phyloP scores from a whole-genome alignment of 2,113 vertebrate species.

The Sylvicapra grimmia region DNA sequence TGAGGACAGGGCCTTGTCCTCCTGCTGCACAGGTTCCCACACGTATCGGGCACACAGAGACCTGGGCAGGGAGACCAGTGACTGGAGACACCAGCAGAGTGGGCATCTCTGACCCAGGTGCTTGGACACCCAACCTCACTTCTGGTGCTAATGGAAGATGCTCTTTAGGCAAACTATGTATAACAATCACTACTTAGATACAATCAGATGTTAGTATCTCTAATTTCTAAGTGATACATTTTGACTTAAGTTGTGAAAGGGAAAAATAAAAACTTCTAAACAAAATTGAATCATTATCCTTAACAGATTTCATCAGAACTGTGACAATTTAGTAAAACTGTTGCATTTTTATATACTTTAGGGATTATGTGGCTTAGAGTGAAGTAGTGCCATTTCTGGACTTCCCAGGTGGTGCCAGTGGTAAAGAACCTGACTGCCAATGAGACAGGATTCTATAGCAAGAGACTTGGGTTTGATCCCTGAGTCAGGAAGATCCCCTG shows the following conservation, averaged over 20 bases:
- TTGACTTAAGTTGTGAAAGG: not conserved
- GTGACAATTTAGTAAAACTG: not conserved
- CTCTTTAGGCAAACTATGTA: too few species aligned
- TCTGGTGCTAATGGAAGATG: too few species aligned
- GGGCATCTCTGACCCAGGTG: too few species aligned
- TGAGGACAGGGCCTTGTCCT: too few species aligned
- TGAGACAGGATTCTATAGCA: fast-evolving
- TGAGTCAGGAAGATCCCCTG: not conserved
- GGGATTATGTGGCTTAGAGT: not conserved
- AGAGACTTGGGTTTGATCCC: not conserved
- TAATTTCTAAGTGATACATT: too few species aligned
- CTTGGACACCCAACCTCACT: fast-evolving
- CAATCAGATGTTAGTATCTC: too few species aligned
- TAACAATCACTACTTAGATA: too few species aligned
- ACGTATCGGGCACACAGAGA: fast-evolving
- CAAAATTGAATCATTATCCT: not conserved
- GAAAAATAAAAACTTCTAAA: not conserved
- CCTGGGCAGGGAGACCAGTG: too few species aligned
- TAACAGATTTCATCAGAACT: not conserved
- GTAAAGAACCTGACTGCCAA: not conserved
- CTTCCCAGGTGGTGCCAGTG: not conserved
- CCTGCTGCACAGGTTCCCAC: too few species aligned
- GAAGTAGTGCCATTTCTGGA: not conserved
- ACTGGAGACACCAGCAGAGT: too few species aligned
- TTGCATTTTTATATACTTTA: not conserved